These are phyloP conservation scores for Lutjanus erythropterus DNA, from an alignment of 2,113 vertebrate genomes.

Conservation along the genomic window DNA sequence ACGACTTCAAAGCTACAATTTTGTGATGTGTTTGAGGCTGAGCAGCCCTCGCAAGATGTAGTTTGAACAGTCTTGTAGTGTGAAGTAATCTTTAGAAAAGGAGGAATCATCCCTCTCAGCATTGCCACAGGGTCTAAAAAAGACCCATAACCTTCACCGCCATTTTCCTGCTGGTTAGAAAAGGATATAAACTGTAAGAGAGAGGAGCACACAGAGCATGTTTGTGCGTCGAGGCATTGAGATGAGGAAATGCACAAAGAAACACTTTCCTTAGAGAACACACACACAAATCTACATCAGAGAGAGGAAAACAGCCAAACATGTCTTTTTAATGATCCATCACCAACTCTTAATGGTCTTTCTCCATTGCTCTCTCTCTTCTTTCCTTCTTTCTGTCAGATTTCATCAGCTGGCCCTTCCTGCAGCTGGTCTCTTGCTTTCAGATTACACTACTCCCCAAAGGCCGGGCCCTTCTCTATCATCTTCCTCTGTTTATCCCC, in stretches of 20 bases:
- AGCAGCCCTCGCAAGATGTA: neutral
- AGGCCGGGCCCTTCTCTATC: slow-evolving; percentile 44
- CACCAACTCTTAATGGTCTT: slow-evolving; percentile 27
- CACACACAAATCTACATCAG: slow-evolving; percentile 5
- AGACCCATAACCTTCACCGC: neutral
- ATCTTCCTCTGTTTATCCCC: slow-evolving; percentile 56
- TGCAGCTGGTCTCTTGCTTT: slow-evolving; percentile 59
- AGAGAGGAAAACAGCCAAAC: slow-evolving; percentile 13
- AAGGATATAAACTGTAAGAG: slow-evolving; percentile 18
- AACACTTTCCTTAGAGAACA: slow-evolving; percentile 1
- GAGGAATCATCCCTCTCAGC: neutral
- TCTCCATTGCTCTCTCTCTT: neutral
- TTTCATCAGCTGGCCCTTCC: slow-evolving; percentile 70
- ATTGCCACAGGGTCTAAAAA: neutral
- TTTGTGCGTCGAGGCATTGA: neutral
- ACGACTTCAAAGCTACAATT: neutral
- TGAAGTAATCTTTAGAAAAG: neutral
- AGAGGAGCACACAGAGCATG: neutral
- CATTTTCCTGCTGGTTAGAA: slow-evolving; percentile 2
- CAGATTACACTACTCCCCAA: slow-evolving; percentile 72
- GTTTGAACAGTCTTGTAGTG: neutral
- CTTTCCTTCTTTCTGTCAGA: slow-evolving; percentile 54
- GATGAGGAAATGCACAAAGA: slow-evolving; percentile 23
- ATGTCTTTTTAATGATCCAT: slow-evolving; percentile 45
- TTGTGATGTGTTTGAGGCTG: neutral